Conservation (phyloP, 2,113 vertebrate species). For the Mixornis gularis region DNA sequence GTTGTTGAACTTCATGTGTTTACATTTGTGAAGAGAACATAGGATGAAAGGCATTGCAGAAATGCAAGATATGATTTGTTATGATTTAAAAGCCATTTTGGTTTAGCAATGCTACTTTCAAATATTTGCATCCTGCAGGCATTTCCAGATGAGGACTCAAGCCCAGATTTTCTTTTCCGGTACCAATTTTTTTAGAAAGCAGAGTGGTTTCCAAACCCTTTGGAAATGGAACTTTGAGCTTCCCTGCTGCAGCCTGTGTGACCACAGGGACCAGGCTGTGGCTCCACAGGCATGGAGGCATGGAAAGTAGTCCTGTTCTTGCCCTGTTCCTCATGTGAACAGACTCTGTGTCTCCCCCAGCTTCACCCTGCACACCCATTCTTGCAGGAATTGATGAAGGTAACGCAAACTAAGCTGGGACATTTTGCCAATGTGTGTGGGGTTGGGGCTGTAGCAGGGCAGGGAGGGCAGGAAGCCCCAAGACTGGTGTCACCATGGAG, state of each 20-base stretch:
- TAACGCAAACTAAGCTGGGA: fast-evolving
- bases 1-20: constrained; percentile 40
- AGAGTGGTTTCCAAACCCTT: neutral
- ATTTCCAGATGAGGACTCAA: constrained; percentile 13
- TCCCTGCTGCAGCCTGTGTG: neutral
- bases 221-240: neutral
- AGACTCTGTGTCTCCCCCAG: fast-evolving
- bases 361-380: neutral
- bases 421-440: neutral
- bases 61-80: constrained; percentile 53
- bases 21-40: constrained; percentile 29
- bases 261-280: neutral
- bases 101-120: constrained; percentile 19
- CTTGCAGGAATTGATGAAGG: fast-evolving
- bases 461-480: neutral
- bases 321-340: fast-evolving
- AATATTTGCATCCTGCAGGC: constrained; percentile 15
- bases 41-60: constrained; percentile 44
- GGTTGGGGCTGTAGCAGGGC: neutral
- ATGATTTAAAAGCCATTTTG: constrained; percentile 26
- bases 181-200: neutral
- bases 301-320: neutral
- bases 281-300: neutral
- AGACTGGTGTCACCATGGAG: fast-evolving
- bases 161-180: neutral